These are phyloP conservation scores for Siniperca scherzeri DNA, from an alignment of 2,797 vertebrate species.

Conservation along the genomic window DNA sequence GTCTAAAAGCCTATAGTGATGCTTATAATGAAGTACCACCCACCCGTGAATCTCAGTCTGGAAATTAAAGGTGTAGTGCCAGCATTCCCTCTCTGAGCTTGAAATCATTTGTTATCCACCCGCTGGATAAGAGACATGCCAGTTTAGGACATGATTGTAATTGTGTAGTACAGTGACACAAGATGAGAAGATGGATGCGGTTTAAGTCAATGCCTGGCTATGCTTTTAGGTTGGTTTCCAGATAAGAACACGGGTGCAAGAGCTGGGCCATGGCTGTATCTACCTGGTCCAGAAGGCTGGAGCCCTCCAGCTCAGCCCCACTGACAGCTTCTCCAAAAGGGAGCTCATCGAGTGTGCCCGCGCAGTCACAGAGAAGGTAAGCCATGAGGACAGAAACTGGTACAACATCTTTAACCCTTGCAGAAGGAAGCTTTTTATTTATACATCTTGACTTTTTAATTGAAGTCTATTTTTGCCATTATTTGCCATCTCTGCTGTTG, in stretches of 20 bases:
- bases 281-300: slow-evolving; percentile 98
- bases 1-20: slow-evolving; percentile 82
- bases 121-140: slow-evolving; percentile 47
- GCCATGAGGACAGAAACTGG: slow-evolving; percentile 59
- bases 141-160: slow-evolving; percentile 46
- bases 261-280: slow-evolving; percentile 97
- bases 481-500: slow-evolving; percentile 38
- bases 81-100: slow-evolving; percentile 70
- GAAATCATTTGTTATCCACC: slow-evolving; percentile 58
- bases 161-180: slow-evolving; percentile 37
- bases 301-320: slow-evolving; percentile 95
- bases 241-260: slow-evolving; percentile 95
- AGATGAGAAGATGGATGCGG: slow-evolving; percentile 29
- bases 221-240: slow-evolving; percentile 93
- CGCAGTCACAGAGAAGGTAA: slow-evolving; percentile 97
- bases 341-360: slow-evolving; percentile 97
- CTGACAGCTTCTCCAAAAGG: slow-evolving; percentile 95
- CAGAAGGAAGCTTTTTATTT: not conserved
- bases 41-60: slow-evolving; percentile 81
- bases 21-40: slow-evolving; percentile 85
- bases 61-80: slow-evolving; percentile 82
- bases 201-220: slow-evolving; percentile 33
- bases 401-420: not conserved
- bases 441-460: slow-evolving; percentile 2
- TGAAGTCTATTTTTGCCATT: slow-evolving; percentile 31